Evolutionary conservation across 2,888 invertebrate species (phyloP).

Genomic region (Fissipunctia ypsillon): DNA sequence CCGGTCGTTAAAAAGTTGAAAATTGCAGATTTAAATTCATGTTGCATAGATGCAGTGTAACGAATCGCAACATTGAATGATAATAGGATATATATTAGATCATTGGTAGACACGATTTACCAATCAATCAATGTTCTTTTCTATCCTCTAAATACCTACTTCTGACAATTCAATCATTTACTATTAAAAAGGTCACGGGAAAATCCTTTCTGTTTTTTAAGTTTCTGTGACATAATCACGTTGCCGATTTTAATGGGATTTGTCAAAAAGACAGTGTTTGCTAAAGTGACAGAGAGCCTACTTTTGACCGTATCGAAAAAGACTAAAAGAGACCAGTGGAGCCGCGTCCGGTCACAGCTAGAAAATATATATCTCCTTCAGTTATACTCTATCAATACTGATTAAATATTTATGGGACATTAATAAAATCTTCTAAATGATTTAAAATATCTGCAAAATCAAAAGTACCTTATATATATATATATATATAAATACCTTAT

Average conservation of each 20-base stretch:
- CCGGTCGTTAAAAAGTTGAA: slow-evolving; percentile 13
- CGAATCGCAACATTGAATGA: slow-evolving; percentile 50
- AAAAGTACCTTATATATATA: no score
- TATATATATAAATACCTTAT: no score
- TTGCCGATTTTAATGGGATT: background rate
- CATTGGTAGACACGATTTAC: slow-evolving; percentile 47
- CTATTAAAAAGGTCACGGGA: background rate
- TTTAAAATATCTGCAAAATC: background rate
- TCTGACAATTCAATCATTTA: background rate
- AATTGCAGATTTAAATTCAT: slow-evolving; percentile 60
- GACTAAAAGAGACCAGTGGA: background rate
- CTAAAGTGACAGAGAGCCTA: background rate
- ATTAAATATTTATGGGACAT: background rate
- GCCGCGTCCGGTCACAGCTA: background rate
- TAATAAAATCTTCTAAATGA: background rate
- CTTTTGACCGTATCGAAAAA: background rate
- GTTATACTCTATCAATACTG: background rate
- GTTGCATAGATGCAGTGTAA: slow-evolving; percentile 54
- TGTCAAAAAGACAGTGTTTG: background rate
- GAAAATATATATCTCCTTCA: background rate
- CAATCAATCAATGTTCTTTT: slow-evolving; percentile 10
- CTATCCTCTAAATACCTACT: background rate
- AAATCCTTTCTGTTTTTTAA: background rate
- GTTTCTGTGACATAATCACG: background rate
- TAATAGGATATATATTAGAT: slow-evolving; percentile 57